phyloP scores from a whole-genome alignment of 2,888 invertebrate species.

The Odontothrips loti region DNA sequence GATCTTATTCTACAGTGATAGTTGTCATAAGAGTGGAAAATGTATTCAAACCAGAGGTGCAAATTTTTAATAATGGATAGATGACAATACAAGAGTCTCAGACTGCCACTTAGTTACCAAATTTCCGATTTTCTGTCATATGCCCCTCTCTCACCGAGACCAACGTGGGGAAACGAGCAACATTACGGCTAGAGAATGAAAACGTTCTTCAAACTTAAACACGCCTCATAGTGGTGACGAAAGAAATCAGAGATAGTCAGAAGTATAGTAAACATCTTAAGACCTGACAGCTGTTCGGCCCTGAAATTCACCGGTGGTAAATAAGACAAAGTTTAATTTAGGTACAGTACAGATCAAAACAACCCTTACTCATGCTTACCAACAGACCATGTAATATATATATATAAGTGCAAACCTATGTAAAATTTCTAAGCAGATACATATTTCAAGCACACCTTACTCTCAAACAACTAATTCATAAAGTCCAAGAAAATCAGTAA shows the following conservation, averaged over 20 bases:
- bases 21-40: not conserved
- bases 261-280: not conserved
- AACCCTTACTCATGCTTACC: not conserved
- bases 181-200: constrained; percentile 5
- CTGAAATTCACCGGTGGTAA: constrained; percentile 23
- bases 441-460: not conserved
- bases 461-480: not conserved
- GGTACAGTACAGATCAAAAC: constrained; percentile 10
- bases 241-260: constrained; percentile 16
- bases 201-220: not conserved
- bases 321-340: constrained; percentile 10
- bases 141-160: constrained; percentile 6
- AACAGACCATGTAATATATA: constrained; percentile 10
- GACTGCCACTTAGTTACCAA: not conserved
- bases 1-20: not conserved
- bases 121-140: not conserved
- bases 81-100: not conserved
- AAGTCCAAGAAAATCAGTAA: too few species aligned
- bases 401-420: constrained; percentile 7
- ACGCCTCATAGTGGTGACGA: not conserved
- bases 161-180: not conserved
- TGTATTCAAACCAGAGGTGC: not conserved
- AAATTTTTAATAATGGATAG: not conserved
- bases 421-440: constrained; percentile 12
- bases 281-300: constrained; percentile 23